Evolutionary conservation across 2,113 vertebrate species (phyloP).

Genomic region (Corvus hawaiiensis): DNA sequence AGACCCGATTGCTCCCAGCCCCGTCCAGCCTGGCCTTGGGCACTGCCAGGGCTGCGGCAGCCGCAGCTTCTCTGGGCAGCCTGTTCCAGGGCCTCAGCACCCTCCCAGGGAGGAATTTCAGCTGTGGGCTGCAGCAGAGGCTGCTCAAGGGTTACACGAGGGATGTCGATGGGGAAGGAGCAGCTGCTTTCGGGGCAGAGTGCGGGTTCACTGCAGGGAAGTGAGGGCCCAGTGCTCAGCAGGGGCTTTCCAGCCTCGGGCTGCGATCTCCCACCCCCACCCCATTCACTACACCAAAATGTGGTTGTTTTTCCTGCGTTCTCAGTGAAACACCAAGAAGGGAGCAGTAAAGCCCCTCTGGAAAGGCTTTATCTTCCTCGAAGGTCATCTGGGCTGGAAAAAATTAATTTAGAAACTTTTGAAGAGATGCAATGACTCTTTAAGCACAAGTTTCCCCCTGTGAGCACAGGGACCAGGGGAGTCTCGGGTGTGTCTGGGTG

Average conservation of each 20-base stretch:
- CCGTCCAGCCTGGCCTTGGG: fast-evolving
- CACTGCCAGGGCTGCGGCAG: not conserved
- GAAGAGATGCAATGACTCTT: not conserved
- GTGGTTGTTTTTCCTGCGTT: fast-evolving
- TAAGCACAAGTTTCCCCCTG: fast-evolving
- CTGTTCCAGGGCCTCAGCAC: not conserved
- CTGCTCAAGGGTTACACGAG: fast-evolving
- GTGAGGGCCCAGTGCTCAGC: fast-evolving
- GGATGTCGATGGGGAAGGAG: fast-evolving
- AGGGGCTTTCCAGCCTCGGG: not conserved
- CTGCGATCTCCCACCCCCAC: no score
- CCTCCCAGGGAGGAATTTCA: fast-evolving
- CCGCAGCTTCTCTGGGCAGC: fast-evolving
- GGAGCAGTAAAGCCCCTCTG: not conserved
- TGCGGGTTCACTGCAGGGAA: fast-evolving
- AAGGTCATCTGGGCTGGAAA: no score
- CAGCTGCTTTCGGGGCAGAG: not conserved
- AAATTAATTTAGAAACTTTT: not conserved
- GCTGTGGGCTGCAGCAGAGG: not conserved
- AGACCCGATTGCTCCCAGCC: fast-evolving
- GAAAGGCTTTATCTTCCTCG: not conserved
- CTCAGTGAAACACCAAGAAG: not conserved
- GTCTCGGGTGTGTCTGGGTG: fast-evolving
- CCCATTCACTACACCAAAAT: not conserved
- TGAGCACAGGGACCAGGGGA: fast-evolving